phyloP scores from a whole-genome alignment of 2,888 invertebrate genomes.

The Stenichneumon culpator region DNA sequence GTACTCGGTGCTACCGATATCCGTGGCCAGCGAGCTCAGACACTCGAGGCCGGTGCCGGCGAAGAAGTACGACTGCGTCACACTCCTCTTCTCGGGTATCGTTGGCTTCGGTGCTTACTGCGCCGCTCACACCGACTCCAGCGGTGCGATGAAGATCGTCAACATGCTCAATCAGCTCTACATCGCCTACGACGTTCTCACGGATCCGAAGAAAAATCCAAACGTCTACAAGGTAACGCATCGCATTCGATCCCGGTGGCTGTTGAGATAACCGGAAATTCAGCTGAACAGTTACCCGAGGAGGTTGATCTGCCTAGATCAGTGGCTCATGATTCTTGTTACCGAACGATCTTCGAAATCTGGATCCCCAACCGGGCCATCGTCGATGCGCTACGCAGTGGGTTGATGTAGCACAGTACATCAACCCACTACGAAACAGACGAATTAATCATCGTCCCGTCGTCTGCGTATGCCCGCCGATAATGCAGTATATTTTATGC shows the following conservation, averaged over 20 bases:
- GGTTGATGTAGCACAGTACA: neutral
- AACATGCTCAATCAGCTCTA: slow-evolving; percentile 97
- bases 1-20: slow-evolving; percentile 97
- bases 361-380: neutral
- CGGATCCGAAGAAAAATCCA: slow-evolving; percentile 96
- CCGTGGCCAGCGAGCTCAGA: slow-evolving; percentile 97
- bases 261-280: neutral
- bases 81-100: slow-evolving; percentile 96
- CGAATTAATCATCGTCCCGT: slow-evolving; percentile 6
- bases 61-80: slow-evolving; percentile 94
- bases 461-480: neutral
- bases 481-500: slow-evolving; percentile 54
- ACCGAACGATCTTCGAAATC: neutral
- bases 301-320: neutral
- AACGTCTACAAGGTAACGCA: slow-evolving; percentile 95
- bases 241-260: neutral
- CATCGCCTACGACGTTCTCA: slow-evolving; percentile 96
- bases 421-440: neutral
- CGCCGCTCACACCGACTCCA: slow-evolving; percentile 95
- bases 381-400: neutral
- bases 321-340: neutral
- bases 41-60: slow-evolving; percentile 97
- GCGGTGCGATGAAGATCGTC: slow-evolving; percentile 98
- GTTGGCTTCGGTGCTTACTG: slow-evolving; percentile 97
- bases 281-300: neutral